Evolutionary conservation across 2,797 vertebrate genomes (phyloP), one percentile per base, ranked within the genome.

Genomic region (Selene dorsalis): DNA sequence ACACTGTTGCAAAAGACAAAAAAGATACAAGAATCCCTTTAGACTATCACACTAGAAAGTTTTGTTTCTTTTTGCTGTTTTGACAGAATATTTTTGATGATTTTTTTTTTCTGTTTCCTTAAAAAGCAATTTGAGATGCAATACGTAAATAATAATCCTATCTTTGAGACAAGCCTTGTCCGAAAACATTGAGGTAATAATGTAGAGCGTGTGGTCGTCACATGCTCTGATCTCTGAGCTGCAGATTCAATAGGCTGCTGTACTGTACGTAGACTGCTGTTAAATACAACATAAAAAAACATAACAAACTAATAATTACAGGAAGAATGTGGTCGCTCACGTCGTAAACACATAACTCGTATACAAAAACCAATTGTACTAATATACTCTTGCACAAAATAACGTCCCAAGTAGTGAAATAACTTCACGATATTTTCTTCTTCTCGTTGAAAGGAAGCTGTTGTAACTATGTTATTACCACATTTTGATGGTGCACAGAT

Each of bases 41-140:
- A 93, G 92, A 92, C 89, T 71, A 83, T 87, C 87, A 83, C 83
- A 62, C 50, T 62, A 86, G 77, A 84, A 87, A 50, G 57, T 88
- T 87, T 35, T 71, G 24, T 93, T 89, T 87, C 77, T 82, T 91
- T 94, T 91, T 94, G 81, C 78, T 69, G 73, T 87, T 88, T 79
- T 87, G 53, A 85, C 62, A 64, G 55, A 75, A 84, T 89, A 81
- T 89, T 87, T 90, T 91, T 70, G 63, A 79, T 75, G 53, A 61
- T 64, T 83, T 73, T 39, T 32, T n/a, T n/a, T 75, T 77, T 70
- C 60, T 85, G 48, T 86, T 84, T 87, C 83, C 69, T 88, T 91
- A 78, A 89, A 87, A 93, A 91, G 88, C 92, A 94, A 94, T 93
- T 91, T 92, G 81, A 93, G 92, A 95, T 96, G 95, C 95, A 96